phyloP scores from a whole-genome alignment of 2,797 vertebrate species.

The Agapornis canus region DNA sequence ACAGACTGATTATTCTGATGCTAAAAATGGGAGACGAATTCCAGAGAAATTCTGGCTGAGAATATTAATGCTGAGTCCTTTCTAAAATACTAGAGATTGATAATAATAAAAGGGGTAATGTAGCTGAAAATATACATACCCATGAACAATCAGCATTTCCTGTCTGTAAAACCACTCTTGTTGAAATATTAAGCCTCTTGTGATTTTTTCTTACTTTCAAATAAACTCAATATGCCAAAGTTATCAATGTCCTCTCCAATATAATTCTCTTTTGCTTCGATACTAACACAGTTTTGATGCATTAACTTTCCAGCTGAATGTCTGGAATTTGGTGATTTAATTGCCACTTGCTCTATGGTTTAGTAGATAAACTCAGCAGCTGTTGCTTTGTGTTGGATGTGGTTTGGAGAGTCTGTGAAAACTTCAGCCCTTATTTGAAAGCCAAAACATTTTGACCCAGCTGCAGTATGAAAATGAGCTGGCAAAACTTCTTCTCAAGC shows the following conservation, averaged over 20 bases:
- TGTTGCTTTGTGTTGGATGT: constrained; percentile 60
- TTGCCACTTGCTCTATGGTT: constrained; percentile 67
- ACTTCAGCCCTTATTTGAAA: constrained; percentile 63
- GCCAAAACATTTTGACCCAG: constrained; percentile 67
- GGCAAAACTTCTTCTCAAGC: constrained; percentile 49
- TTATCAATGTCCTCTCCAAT: not conserved
- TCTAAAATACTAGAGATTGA: not conserved
- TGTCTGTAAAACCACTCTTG: not conserved
- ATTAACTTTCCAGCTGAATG: constrained; percentile 42
- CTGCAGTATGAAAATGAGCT: constrained; percentile 60
- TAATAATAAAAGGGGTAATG: not conserved
- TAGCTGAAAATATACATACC: not conserved
- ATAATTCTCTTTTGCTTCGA: constrained; percentile 31
- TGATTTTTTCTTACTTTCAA: not conserved
- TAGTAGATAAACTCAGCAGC: constrained; percentile 73
- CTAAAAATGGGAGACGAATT: not conserved
- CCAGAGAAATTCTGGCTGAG: not conserved
- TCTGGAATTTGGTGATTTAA: constrained; percentile 68
- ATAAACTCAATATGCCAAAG: not conserved
- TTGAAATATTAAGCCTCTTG: not conserved
- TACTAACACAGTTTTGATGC: not conserved
- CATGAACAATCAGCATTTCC: not conserved
- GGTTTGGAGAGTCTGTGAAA: constrained; percentile 69
- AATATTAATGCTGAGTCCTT: not conserved
- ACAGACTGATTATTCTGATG: not conserved